phyloP scores from a whole-genome alignment of 2,797 vertebrate species.

The Lepilemur ruficaudatus region DNA sequence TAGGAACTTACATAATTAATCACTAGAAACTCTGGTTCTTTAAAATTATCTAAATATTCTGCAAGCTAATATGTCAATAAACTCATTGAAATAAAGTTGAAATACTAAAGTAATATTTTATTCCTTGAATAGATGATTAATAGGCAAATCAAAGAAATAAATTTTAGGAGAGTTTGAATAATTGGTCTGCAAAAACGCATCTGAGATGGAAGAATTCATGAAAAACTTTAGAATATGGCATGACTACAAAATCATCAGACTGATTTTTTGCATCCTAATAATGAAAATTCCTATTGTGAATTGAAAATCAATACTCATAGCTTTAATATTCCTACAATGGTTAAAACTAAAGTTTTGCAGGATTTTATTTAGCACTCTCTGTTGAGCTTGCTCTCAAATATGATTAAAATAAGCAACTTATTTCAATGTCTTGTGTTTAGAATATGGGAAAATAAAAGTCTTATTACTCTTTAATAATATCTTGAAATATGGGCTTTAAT shows the following conservation, averaged over 20 bases:
- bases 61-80: neutral
- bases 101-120: neutral
- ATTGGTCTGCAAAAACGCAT: constrained; percentile 1
- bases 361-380: neutral
- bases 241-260: neutral
- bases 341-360: neutral
- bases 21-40: neutral
- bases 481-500: neutral
- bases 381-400: neutral
- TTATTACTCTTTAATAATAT: neutral
- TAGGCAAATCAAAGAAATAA: neutral
- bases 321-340: neutral
- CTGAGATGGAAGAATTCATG: neutral
- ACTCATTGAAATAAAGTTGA: neutral
- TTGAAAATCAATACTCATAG: neutral
- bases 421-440: neutral
- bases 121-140: neutral
- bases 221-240: constrained; percentile 8
- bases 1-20: neutral
- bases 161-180: neutral
- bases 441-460: neutral
- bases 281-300: neutral
- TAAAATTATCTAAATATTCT: constrained; percentile 8
- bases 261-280: neutral
- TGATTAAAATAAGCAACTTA: neutral